Conservation (phyloP, 2,888 invertebrate species). For the Phorcus lineatus region DNA sequence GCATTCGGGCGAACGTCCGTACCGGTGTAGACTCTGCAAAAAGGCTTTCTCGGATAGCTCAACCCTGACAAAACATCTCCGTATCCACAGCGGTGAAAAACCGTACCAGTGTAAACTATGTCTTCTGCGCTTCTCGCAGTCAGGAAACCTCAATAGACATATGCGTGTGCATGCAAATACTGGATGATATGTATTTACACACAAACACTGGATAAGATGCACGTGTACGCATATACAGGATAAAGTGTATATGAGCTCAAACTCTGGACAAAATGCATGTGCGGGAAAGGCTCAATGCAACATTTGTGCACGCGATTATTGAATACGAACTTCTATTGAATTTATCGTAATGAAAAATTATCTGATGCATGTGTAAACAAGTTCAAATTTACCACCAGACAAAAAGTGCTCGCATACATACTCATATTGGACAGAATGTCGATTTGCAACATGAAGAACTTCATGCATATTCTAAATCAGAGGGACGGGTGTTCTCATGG, state of each 20-base stretch:
- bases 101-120: constrained; percentile 99
- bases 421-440: too few species aligned
- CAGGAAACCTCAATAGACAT: constrained; percentile 98
- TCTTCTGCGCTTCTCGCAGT: constrained; percentile 95
- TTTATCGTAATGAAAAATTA: too few species aligned
- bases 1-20: constrained; percentile 99
- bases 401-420: too few species aligned
- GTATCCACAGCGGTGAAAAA: constrained; percentile 88
- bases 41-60: constrained; percentile 99
- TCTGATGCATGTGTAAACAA: too few species aligned
- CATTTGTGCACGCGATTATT: too few species aligned
- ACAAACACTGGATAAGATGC: neutral
- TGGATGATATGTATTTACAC: constrained; percentile 20
- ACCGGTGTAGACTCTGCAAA: constrained; percentile 95
- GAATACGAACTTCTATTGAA: too few species aligned
- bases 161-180: constrained; percentile 91
- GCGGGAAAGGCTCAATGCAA: too few species aligned
- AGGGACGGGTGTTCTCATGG: too few species aligned
- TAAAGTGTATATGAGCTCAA: neutral
- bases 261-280: too few species aligned
- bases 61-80: constrained; percentile 95
- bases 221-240: neutral
- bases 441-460: too few species aligned
- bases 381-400: too few species aligned
- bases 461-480: too few species aligned